These are phyloP conservation scores for Lasioglossum zephyrum DNA, from an alignment of 2,888 invertebrate genomes.

Conservation along the genomic window DNA sequence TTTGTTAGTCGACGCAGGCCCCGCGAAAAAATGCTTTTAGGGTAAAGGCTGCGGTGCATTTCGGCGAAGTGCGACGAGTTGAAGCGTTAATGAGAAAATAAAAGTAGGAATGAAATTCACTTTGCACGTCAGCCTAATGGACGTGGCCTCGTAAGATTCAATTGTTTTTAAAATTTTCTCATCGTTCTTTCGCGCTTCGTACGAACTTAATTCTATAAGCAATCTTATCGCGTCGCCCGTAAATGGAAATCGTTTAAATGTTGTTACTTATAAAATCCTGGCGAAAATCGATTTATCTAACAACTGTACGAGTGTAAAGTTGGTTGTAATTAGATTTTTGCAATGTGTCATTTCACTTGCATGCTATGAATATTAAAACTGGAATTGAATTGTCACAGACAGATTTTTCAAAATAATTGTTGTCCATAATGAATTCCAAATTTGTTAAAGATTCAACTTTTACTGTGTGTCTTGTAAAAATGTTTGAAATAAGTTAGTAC, in stretches of 20 bases:
- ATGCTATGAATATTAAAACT: neutral
- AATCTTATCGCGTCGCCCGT: neutral
- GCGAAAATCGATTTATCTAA: neutral
- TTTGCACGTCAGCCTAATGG: constrained; percentile 10
- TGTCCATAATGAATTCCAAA: too few relatives aligned
- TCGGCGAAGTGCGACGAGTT: neutral
- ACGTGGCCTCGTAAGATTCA: neutral
- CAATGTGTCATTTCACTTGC: neutral
- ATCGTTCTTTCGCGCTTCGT: neutral
- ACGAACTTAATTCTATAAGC: neutral
- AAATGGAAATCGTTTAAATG: neutral
- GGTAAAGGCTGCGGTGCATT: neutral
- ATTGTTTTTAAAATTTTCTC: constrained; percentile 11
- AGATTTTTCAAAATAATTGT: neutral
- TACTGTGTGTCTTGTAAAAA: too few relatives aligned
- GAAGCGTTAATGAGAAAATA: constrained; percentile 6
- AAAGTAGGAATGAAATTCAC: neutral
- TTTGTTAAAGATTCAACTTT: too few relatives aligned
- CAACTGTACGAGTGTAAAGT: neutral
- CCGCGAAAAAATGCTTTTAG: neutral
- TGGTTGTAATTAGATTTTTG: neutral
- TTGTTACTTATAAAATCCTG: neutral
- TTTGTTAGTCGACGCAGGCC: neutral
- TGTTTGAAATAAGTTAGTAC: too few relatives aligned
- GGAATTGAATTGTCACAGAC: neutral